Evolutionary conservation across 1,140 invertebrate genomes (phyloP).

Genomic region (Laodelphax striatellus): DNA sequence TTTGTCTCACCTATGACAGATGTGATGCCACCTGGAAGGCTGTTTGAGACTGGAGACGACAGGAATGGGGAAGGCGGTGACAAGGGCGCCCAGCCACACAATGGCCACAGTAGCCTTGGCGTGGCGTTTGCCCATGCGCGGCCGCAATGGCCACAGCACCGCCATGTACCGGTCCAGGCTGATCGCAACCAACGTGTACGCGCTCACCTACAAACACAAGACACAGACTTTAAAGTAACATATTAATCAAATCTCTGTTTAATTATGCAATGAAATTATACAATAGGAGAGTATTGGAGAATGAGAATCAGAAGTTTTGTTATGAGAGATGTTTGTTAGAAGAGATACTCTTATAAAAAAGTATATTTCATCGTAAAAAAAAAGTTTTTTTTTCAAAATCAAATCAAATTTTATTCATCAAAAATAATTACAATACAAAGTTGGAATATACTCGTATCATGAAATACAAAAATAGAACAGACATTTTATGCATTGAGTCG

Average conservation of each 20-base stretch:
- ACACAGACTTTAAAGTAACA: background rate
- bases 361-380: no score
- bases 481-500: no score
- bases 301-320: no score
- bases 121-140: slow-evolving; percentile 59
- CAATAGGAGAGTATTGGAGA: no score
- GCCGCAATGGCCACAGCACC: slow-evolving; percentile 75
- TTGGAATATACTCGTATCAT: no score
- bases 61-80: slow-evolving; percentile 69
- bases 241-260: background rate
- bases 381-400: no score
- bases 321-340: no score
- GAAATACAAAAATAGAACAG: no score
- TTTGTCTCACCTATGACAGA: slow-evolving; percentile 45
- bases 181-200: slow-evolving; percentile 76
- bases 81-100: slow-evolving; percentile 67
- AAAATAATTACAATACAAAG: no score
- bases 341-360: no score
- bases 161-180: slow-evolving; percentile 77
- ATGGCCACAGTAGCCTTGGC: slow-evolving; percentile 57
- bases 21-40: slow-evolving; percentile 42
- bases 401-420: no score
- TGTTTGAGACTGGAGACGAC: slow-evolving; percentile 49
- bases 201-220: slow-evolving; percentile 40
- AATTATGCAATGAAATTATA: no score